phyloP scores from a whole-genome alignment of 2,113 vertebrate genomes.

The Ophthalmolycus amberensis region DNA sequence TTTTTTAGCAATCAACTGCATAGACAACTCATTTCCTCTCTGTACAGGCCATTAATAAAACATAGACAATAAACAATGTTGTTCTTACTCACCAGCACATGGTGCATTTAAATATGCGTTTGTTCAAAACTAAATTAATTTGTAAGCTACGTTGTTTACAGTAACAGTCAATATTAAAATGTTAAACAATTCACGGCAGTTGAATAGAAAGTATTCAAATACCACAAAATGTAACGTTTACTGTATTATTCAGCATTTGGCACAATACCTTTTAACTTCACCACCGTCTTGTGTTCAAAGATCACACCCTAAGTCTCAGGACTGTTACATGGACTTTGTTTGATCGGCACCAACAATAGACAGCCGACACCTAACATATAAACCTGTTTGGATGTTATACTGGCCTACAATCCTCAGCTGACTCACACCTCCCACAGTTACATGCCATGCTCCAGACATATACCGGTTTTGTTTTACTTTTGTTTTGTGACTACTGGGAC shows the following conservation, averaged over 20 bases:
- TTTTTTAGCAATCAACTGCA: constrained; percentile 69
- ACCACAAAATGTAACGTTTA: neutral
- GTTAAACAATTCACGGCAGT: neutral
- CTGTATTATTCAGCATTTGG: neutral
- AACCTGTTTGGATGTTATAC: neutral
- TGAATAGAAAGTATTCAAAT: neutral
- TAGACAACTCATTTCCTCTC: constrained; percentile 70
- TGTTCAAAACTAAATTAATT: neutral
- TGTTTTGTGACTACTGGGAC: neutral
- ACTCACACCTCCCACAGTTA: neutral
- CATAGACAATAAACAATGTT: neutral
- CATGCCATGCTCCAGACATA: neutral
- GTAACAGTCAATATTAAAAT: neutral
- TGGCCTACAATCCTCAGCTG: neutral
- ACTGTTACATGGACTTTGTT: neutral
- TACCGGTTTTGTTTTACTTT: neutral
- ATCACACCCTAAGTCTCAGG: neutral
- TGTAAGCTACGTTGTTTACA: neutral
- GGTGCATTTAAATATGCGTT: neutral
- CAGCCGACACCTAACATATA: neutral
- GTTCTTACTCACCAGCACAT: neutral
- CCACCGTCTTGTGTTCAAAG: neutral
- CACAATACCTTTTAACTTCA: neutral
- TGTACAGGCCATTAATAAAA: constrained; percentile 30
- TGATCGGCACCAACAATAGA: neutral